These are phyloP conservation scores for Hedya salicella DNA, from an alignment of 2,888 invertebrate species.

Conservation along the genomic window DNA sequence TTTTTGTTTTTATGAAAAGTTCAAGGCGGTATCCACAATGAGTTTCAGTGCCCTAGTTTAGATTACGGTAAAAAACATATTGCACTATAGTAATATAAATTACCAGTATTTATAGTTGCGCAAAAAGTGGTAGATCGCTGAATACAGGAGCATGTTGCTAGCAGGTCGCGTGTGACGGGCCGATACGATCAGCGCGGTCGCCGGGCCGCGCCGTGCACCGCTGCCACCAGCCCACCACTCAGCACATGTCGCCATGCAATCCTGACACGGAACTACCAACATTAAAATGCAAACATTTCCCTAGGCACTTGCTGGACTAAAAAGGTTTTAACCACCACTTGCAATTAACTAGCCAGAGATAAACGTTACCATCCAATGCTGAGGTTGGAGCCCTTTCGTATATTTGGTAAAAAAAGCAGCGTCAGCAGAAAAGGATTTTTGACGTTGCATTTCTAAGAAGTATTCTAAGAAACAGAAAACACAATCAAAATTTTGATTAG, in stretches of 20 bases:
- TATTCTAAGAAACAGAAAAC: too few relatives aligned
- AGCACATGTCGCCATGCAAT: slow-evolving; percentile 45
- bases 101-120: slow-evolving; percentile 53
- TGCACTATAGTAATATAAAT: slow-evolving; percentile 56
- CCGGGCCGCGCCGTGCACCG: slow-evolving; percentile 8
- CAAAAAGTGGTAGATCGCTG: slow-evolving; percentile 59
- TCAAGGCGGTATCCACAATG: slow-evolving; percentile 16
- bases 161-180: slow-evolving; percentile 44
- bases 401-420: too few relatives aligned
- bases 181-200: slow-evolving; percentile 50
- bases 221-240: slow-evolving; percentile 18
- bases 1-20: slow-evolving; percentile 12
- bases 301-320: slow-evolving; percentile 35
- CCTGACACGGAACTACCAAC: slow-evolving; percentile 54
- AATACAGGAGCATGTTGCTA: slow-evolving; percentile 49
- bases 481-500: too few relatives aligned
- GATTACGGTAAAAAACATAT: slow-evolving; percentile 36
- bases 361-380: too few relatives aligned
- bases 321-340: neutral
- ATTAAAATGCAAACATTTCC: slow-evolving; percentile 58
- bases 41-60: slow-evolving; percentile 44
- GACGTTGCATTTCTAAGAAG: too few relatives aligned
- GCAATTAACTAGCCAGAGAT: slow-evolving; percentile 5
- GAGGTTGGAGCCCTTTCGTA: too few relatives aligned
- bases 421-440: too few relatives aligned